Percentiles rank a stretch among this genome's conserved stretches.
phyloP scores from a whole-genome alignment of 2,888 invertebrate species.

The Euproctis similis region DNA sequence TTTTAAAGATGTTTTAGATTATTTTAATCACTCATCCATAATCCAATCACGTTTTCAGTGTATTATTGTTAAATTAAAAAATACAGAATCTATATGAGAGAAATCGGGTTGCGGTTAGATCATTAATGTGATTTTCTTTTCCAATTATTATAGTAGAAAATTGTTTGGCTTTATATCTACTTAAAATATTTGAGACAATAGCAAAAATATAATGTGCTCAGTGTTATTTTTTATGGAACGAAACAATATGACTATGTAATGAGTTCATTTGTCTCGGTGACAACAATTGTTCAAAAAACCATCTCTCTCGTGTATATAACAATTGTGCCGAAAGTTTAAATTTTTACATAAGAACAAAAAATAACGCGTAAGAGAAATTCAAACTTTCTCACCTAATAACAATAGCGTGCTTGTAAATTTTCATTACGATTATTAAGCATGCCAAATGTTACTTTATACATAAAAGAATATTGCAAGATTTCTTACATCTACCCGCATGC shows the following conservation, averaged over 20 bases:
- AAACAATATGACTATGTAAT: constrained; percentile 15
- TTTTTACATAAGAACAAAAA: constrained; percentile 27
- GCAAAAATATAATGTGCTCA: too few relatives aligned
- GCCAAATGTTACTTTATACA: constrained; percentile 11
- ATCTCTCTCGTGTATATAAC: constrained; percentile 12
- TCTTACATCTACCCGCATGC: constrained; percentile 11
- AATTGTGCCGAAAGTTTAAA: constrained; percentile 21
- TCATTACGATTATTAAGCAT: constrained; percentile 23
- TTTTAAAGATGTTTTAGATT: too few relatives aligned
- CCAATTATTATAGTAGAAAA: too few relatives aligned
- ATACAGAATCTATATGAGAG: too few relatives aligned
- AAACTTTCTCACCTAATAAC: constrained; percentile 26
- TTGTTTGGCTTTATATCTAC: too few relatives aligned
- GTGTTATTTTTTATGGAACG: too few relatives aligned
- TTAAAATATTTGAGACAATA: too few relatives aligned
- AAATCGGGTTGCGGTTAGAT: too few relatives aligned
- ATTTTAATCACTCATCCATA: too few relatives aligned
- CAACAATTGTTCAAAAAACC: constrained; percentile 11
- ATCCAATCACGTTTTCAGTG: too few relatives aligned
- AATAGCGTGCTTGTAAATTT: constrained; percentile 26
- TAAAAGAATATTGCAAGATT: constrained; percentile 6
- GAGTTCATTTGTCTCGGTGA: constrained; percentile 10
- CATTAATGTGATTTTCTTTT: too few relatives aligned
- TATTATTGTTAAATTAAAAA: too few relatives aligned
- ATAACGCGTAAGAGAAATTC: constrained; percentile 26